Base-by-base conservation (phyloP, 1,140 invertebrate genomes). In the Papilio machaon region DNA sequence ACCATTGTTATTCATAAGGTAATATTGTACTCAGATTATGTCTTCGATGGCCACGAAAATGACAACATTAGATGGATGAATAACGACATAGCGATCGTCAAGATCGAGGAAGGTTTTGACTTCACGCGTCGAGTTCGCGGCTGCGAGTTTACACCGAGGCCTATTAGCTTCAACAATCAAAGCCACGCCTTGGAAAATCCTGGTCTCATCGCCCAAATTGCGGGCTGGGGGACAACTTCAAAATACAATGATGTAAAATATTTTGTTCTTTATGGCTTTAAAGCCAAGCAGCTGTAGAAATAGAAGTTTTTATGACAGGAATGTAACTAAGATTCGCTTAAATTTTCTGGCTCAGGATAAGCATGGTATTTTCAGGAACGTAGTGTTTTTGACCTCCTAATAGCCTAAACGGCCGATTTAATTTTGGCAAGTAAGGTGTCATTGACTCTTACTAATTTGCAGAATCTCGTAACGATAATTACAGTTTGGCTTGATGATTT, bases 51-150 rank as follows among this genome's bases (percentile, higher is more conserved):
- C 0, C 91, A 92, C n/a, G 90, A 92, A 58, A 92, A 92, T 67
- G 91, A 94, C 67, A 94, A 94, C 74, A 91, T 94, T 6, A 87
- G 91, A 64, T 94, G 92, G 92, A 91, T 94, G 91, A 92, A 91
- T 82, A 94, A 94, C 70, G 92, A 94, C 73, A 94, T 94, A n/a
- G 92, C 92, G 1, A 85, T 94, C 4, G 91, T 94, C 0, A 92
- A 91, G 46, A 80, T 94, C 2, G 92, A 92, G 67, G 91, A 94
- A 49, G 91, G 89, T 2, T 94, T 94, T 17, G 91, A 94, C 70
- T 94, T 94, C 74, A 87, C 82, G 2, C 81, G 92, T 38, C 82
- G 91, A 8, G 87, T 94, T 10, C 82, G 87, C 60, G 92, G 92
- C 7, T 94, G 92, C 58, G 91, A 92, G 8, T 94, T 92, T 70